These are phyloP conservation scores for Gymnopithys bicolor DNA, from an alignment of 2,797 vertebrate species.

Conservation along the genomic window DNA sequence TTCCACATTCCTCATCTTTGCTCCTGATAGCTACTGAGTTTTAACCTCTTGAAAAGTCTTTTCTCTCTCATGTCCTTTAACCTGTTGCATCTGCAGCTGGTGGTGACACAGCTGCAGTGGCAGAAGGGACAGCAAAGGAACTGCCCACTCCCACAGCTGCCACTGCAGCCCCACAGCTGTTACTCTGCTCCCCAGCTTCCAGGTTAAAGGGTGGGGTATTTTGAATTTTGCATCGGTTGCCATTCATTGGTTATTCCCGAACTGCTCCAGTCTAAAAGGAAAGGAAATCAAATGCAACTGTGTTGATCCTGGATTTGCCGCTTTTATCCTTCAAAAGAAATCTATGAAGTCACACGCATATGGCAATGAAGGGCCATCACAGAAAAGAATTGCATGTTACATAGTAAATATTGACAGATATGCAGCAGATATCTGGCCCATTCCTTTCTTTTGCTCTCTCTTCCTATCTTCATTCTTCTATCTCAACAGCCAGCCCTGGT, in stretches of 20 bases:
- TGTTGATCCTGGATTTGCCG: not conserved
- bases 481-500: constrained; percentile 66
- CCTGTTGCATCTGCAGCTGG: not conserved
- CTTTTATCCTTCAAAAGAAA: constrained; percentile 47
- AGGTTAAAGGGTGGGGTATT: not conserved
- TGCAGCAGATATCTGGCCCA: constrained; percentile 10
- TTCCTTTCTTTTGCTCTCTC: constrained; percentile 52
- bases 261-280: not conserved
- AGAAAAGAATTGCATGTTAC: not conserved
- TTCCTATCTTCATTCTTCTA: constrained; percentile 62
- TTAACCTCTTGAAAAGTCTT: not conserved
- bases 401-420: constrained; percentile 55
- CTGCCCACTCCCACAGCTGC: not conserved
- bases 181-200: not conserved
- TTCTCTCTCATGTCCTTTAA: not conserved
- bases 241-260: not conserved
- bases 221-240: not conserved
- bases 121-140: not conserved
- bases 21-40: not conserved
- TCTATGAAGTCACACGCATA: not conserved
- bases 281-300: constrained; percentile 47
- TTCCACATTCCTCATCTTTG: not conserved
- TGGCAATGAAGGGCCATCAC: not conserved
- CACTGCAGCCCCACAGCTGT: not conserved
- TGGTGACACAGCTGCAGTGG: not conserved